Conservation (phyloP, 53 echinoderm and acorn worm species). For the Crossaster papposus region DNA sequence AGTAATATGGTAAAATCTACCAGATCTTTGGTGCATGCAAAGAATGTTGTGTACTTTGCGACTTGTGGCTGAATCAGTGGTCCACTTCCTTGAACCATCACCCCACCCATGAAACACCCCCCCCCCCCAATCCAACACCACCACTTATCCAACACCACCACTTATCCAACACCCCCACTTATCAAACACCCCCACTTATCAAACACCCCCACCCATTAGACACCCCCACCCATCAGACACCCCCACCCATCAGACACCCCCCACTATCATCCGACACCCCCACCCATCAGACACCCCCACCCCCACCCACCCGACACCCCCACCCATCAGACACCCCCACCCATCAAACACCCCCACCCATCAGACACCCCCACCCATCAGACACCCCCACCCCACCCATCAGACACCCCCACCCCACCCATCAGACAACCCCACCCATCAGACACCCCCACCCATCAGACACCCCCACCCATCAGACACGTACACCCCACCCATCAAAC, state of each 20-base stretch:
- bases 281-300: background rate
- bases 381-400: background rate
- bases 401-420: background rate
- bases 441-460: background rate
- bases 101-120: background rate
- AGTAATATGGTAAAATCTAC: background rate
- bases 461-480: background rate
- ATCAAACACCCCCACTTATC: too few relatives aligned
- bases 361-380: background rate
- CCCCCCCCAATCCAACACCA: background rate
- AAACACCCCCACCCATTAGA: too few relatives aligned
- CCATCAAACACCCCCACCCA: background rate
- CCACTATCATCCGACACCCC: background rate
- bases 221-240: too few relatives aligned
- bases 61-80: background rate
- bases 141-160: too few relatives aligned
- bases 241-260: background rate
- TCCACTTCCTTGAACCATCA: background rate
- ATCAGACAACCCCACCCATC: background rate
- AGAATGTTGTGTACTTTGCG: conserved; percentile 3
- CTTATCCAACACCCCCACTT: too few relatives aligned
- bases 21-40: background rate
- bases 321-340: background rate
- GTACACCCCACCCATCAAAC: too few relatives aligned
- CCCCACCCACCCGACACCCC: background rate